Base-by-base conservation (phyloP, 2,888 invertebrate species). In the Andrena marginata region DNA sequence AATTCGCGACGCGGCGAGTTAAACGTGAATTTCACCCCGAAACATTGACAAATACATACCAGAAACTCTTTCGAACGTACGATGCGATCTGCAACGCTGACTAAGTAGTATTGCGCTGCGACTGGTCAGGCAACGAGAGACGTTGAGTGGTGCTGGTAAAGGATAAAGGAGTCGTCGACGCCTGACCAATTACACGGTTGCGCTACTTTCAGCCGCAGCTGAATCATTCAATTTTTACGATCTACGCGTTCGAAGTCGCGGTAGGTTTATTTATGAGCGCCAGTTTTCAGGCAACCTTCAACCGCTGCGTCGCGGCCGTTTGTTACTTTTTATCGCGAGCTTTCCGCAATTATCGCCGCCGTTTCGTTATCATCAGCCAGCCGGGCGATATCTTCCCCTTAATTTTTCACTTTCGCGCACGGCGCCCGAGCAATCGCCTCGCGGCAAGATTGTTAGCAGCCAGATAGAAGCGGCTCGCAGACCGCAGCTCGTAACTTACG, bases 351-450 rank as follows among this genome's bases (percentile, higher is more conserved):
- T 81, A 81, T 81, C 80, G 63, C 68, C 63, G 74, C 54, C 49
- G 68, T 74, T 68, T 31, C 74, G 80, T 73, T 81, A 81, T 80
- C 80, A 63, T 20, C 60, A 62, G n/a, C 29, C 49, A n/a, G 54
- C 7, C 7, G 26, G 26, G 31, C 49, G 71, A 54, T 80, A 80
- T 80, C 81, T 80, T 67, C 48, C 72, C 73, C 51, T 74, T 74
- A 81, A 81, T 81, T 81, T 81, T 81, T 81, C 80, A 82, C 68
- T 81, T 81, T 81, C 49, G 56, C 67, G 60, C 77, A 49, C 23
- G 42, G 23, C 16, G 48, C 59, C 7, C 20, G 75, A 60, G 78
- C 67, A 77, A 77, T 76, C 77, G 64, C 64, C 49, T 13, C 35
- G 26, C 42, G 6, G 77, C 69, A 79, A 80, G 81, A 80, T 80